Evolutionary conservation across 2,797 vertebrate genomes (phyloP).

Genomic region (Macroramphosus scolopax): DNA sequence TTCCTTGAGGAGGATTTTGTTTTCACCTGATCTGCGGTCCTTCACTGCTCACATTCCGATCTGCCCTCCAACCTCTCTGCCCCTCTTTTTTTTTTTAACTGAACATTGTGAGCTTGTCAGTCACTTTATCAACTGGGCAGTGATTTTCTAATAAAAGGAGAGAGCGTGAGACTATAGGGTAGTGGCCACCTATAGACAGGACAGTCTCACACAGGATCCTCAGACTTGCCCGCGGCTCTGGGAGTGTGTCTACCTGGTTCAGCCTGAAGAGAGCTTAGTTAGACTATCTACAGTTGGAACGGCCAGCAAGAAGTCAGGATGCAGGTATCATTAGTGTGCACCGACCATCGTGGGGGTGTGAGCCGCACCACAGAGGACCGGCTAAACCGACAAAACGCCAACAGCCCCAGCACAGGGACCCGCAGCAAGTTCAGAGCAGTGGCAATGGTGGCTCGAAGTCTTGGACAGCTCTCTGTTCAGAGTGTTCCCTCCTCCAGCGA

Average conservation of each 20-base stretch:
- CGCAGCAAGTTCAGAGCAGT: constrained; percentile 91
- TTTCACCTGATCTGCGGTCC: constrained; percentile 46
- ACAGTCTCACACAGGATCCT: constrained; percentile 15
- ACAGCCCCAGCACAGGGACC: constrained; percentile 88
- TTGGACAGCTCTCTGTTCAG: constrained; percentile 92
- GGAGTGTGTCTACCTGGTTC: constrained; percentile 21
- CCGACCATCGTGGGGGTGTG: constrained; percentile 92
- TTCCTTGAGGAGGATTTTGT: constrained; percentile 39
- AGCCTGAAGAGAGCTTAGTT: constrained; percentile 17
- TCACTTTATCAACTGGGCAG: constrained; percentile 21
- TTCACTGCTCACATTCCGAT: neutral
- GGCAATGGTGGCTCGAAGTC: constrained; percentile 94
- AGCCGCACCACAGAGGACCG: constrained; percentile 89
- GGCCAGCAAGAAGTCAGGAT: constrained; percentile 63
- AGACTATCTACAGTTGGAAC: constrained; percentile 8
- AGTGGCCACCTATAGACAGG: constrained; percentile 19
- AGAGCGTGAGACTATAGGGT: constrained; percentile 16
- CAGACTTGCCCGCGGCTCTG: constrained; percentile 11
- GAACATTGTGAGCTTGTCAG: constrained; percentile 30
- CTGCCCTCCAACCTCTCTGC: constrained; percentile 3
- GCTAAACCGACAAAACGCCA: constrained; percentile 86
- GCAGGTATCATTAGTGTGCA: constrained; percentile 97
- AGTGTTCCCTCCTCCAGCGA: constrained; percentile 83
- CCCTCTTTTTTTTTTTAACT: constrained; percentile 1
- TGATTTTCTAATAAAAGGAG: constrained; percentile 35